Base-by-base conservation (phyloP, 2,797 vertebrate genomes). In the Channa striata region DNA sequence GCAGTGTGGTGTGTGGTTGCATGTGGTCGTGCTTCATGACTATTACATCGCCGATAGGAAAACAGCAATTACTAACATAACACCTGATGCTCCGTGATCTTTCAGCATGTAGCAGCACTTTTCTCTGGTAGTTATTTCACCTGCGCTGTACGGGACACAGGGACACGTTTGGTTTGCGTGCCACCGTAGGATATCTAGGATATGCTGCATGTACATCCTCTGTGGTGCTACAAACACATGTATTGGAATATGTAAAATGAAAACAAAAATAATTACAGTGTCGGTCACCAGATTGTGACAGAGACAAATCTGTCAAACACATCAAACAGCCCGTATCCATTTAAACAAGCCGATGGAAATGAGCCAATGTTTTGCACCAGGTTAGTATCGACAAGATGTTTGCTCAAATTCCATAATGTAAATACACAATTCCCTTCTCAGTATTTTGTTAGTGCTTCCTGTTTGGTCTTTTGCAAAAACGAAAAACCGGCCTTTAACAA, bases 11-110 rank as follows among this genome's bases (percentile, higher is more conserved):
- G 19, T 42, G 59, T 36, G 48, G 16, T 30, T 57, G 2, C 42
- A 34, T 66, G 43, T n/a, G 56, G 59, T 25, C 67, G 50, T 67
- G 49, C 21, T 51, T 70, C 47, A 36, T 51, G 47, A 25, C 46
- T 52, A 39, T 57, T n/a, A 73, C 40, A 50, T 43, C 5, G 7
- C 4, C 1, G 4, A 30, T 10, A 63, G 39, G 40, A 77, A 82
- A 77, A 67, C 40, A 74, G 44, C 49, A 66, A 68, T 84, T 62
- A 80, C 46, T 37, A 56, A 21, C 30, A 25, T 23, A 70, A 51
- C 70, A 68, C 54, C 68, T 68, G 54, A 72, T 56, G 66, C 62
- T 74, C 16, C 21, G 56, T 20, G 14, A 59, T 44, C 37, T 56
- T 43, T 33, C 47, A 59, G 47, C 19, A 47, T 20, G 9, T 4